These are phyloP conservation scores for Podotricha telesiphe DNA, from an alignment of 2,888 invertebrate genomes.

Conservation along the genomic window DNA sequence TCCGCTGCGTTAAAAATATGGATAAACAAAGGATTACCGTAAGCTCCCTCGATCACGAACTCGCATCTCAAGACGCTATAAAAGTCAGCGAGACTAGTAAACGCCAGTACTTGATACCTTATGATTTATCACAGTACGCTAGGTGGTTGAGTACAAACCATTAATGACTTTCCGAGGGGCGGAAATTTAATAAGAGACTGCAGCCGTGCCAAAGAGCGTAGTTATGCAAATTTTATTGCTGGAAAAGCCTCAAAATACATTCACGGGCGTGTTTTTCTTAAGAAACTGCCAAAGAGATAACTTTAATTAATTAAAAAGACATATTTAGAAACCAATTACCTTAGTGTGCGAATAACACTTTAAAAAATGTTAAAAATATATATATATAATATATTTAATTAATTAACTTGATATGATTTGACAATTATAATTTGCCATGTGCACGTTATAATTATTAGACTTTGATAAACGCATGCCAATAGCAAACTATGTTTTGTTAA, in stretches of 20 bases:
- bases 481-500: too few relatives aligned
- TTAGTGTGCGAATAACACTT: too few relatives aligned
- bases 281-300: constrained; percentile 5
- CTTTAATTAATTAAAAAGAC: background rate
- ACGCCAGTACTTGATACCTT: constrained; percentile 63
- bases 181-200: constrained; percentile 82
- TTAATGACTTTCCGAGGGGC: constrained; percentile 81
- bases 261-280: constrained; percentile 49
- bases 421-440: too few relatives aligned
- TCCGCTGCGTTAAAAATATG: constrained; percentile 51
- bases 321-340: too few relatives aligned
- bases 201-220: constrained; percentile 75
- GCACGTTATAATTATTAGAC: too few relatives aligned
- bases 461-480: too few relatives aligned
- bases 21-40: constrained; percentile 71
- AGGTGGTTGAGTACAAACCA: constrained; percentile 81
- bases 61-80: constrained; percentile 75
- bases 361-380: too few relatives aligned
- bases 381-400: too few relatives aligned
- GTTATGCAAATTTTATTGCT: constrained; percentile 83
- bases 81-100: constrained; percentile 63
- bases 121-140: constrained; percentile 76
- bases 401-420: too few relatives aligned
- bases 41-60: constrained; percentile 60
- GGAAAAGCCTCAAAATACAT: constrained; percentile 66